A percentile compares a stretch with the other conserved stretches of the same genome.
These are phyloP conservation scores for Anoura caudifer DNA, from an alignment of 2,113 vertebrate species.

Conservation along the genomic window DNA sequence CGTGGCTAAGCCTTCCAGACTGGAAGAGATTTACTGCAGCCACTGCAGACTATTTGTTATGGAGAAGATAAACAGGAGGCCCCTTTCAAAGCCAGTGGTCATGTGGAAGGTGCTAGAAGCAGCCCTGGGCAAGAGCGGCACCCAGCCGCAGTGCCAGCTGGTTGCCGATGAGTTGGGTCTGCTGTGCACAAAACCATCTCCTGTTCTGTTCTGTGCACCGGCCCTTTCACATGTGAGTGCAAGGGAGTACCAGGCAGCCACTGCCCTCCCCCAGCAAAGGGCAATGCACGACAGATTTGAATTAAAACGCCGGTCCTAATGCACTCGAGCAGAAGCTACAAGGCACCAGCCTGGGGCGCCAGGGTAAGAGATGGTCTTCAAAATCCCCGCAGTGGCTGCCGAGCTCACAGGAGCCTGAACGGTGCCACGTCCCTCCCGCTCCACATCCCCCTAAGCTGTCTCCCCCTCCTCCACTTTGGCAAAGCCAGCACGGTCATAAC, in stretches of 20 bases:
- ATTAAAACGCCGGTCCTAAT: constrained; percentile 59
- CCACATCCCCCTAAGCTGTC: constrained; percentile 59
- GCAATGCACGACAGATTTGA: constrained; percentile 65
- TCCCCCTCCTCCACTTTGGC: constrained; percentile 54
- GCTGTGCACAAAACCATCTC: constrained; percentile 40
- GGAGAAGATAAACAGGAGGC: constrained; percentile 72
- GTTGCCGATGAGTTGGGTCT: not conserved
- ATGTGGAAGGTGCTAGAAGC: constrained; percentile 75
- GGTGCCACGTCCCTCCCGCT: constrained; percentile 43
- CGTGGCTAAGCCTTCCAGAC: constrained; percentile 21
- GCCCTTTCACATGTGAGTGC: constrained; percentile 67
- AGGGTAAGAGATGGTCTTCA: constrained; percentile 56
- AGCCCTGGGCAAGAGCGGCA: constrained; percentile 59
- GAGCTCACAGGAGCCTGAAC: constrained; percentile 60
- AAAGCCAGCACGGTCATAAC: constrained; percentile 73
- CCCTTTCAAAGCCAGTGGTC: constrained; percentile 61
- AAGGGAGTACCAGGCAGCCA: constrained; percentile 59
- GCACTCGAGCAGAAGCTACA: constrained; percentile 66
- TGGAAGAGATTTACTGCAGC: constrained; percentile 70
- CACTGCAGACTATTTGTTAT: constrained; percentile 55
- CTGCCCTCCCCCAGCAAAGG: not conserved
- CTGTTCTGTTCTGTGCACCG: constrained; percentile 47
- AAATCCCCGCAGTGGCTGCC: constrained; percentile 31
- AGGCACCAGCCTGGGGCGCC: constrained; percentile 22
- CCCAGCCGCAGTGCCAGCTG: not conserved